phyloP scores from a whole-genome alignment of 2,888 invertebrate genomes.

The Xestia c-nigrum region DNA sequence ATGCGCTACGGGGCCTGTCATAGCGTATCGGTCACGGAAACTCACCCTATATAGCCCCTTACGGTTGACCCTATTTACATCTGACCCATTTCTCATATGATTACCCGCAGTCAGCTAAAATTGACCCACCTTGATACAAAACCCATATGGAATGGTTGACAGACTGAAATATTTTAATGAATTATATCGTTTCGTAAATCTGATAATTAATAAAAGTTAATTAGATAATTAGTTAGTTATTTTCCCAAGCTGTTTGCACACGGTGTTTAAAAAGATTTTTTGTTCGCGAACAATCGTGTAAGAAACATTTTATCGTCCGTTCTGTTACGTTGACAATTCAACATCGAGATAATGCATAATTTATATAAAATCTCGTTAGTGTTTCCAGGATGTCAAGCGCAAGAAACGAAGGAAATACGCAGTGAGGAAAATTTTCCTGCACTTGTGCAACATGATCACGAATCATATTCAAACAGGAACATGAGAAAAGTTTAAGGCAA shows the following conservation, averaged over 20 bases:
- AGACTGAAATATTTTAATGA: constrained; percentile 61
- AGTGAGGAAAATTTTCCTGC: constrained; percentile 32
- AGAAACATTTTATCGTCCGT: constrained; percentile 23
- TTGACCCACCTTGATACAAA: constrained; percentile 44
- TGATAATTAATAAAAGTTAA: constrained; percentile 37
- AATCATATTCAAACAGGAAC: background rate
- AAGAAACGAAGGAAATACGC: constrained; percentile 37
- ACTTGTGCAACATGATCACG: constrained; percentile 3
- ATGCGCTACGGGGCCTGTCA: constrained; percentile 64
- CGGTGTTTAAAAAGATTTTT: constrained; percentile 21
- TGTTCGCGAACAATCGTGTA: constrained; percentile 41
- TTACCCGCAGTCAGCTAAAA: constrained; percentile 67
- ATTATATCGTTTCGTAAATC: constrained; percentile 50
- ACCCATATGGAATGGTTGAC: constrained; percentile 27
- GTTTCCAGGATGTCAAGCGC: constrained; percentile 42
- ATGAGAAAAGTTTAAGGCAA: background rate
- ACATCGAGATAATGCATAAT: constrained; percentile 35
- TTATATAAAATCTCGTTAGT: constrained; percentile 47
- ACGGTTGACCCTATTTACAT: constrained; percentile 66
- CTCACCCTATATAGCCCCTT: constrained; percentile 54
- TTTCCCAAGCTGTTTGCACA: constrained; percentile 63
- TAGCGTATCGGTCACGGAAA: constrained; percentile 66
- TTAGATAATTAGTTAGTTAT: constrained; percentile 44
- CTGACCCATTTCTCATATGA: constrained; percentile 80
- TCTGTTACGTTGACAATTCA: constrained; percentile 44